Evolutionary conservation across 1,140 invertebrate genomes (phyloP).

Genomic region (Drosophila nasuta): DNA sequence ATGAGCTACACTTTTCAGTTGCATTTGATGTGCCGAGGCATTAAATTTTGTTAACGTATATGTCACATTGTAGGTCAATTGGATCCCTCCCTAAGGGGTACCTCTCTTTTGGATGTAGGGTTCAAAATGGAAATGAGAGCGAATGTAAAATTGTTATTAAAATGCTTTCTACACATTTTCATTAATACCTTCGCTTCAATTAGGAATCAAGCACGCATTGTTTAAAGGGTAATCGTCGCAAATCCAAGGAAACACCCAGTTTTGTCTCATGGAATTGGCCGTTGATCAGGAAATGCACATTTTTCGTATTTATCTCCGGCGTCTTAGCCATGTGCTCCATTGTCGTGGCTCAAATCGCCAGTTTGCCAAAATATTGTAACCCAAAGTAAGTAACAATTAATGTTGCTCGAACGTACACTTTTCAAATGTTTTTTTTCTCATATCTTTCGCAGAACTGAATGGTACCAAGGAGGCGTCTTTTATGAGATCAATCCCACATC

Average conservation of each 20-base stretch:
- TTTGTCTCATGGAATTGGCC: constrained; percentile 94
- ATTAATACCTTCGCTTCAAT: background rate
- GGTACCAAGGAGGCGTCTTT: constrained; percentile 93
- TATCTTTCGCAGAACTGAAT: constrained; percentile 85
- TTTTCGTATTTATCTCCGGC: constrained; percentile 89
- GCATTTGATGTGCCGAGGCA: background rate
- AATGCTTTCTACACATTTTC: background rate
- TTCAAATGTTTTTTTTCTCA: background rate
- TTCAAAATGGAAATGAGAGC: constrained; percentile 4
- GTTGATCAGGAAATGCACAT: constrained; percentile 89
- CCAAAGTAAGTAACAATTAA: constrained; percentile 83
- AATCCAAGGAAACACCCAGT: constrained; percentile 79
- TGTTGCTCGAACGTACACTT: background rate
- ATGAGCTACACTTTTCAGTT: background rate
- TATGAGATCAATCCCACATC: constrained; percentile 94
- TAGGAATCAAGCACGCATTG: constrained; percentile 83
- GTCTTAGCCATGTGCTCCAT: constrained; percentile 89
- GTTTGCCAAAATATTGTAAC: constrained; percentile 90
- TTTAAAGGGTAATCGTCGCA: constrained; percentile 85
- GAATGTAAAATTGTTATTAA: constrained; percentile 5
- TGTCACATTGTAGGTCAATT: constrained; percentile 5
- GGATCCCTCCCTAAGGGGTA: constrained; percentile 4
- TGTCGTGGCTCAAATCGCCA: constrained; percentile 89
- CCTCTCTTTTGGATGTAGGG: constrained; percentile 4
- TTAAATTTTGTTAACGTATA: constrained; percentile 3